Conservation (phyloP, 2,113 vertebrate species). For the Bubalus kerabau region DNA sequence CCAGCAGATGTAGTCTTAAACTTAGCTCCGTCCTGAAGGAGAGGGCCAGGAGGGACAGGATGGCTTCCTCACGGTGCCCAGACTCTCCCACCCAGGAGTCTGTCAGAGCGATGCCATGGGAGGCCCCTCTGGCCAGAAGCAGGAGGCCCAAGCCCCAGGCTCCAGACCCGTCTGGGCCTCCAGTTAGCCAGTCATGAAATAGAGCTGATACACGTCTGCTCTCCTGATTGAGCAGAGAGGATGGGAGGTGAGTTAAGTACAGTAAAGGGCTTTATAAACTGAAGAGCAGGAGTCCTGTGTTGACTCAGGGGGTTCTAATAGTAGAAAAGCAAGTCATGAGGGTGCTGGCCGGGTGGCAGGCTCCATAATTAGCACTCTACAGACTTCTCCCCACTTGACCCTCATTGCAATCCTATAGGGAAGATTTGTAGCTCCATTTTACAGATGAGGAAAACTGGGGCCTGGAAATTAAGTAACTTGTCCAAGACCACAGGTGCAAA, state of each 20-base stretch:
- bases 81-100: neutral
- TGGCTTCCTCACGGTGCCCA: neutral
- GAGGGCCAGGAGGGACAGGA: neutral
- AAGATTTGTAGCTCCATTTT: neutral
- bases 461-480: neutral
- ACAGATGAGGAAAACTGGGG: neutral
- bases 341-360: too few species aligned
- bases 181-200: neutral
- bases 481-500: neutral
- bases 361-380: neutral
- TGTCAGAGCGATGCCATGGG: fast-evolving
- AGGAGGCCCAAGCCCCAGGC: neutral
- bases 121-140: neutral
- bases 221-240: neutral
- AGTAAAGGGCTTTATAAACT: neutral
- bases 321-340: neutral
- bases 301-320: neutral
- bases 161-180: neutral
- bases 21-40: neutral
- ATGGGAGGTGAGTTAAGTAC: neutral
- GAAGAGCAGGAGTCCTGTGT: neutral
- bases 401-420: neutral
- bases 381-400: neutral
- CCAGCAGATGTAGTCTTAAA: neutral
- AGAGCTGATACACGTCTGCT: neutral